These are phyloP conservation scores for Catharus bicknelli DNA, from an alignment of 2,113 vertebrate genomes.

Conservation along the genomic window DNA sequence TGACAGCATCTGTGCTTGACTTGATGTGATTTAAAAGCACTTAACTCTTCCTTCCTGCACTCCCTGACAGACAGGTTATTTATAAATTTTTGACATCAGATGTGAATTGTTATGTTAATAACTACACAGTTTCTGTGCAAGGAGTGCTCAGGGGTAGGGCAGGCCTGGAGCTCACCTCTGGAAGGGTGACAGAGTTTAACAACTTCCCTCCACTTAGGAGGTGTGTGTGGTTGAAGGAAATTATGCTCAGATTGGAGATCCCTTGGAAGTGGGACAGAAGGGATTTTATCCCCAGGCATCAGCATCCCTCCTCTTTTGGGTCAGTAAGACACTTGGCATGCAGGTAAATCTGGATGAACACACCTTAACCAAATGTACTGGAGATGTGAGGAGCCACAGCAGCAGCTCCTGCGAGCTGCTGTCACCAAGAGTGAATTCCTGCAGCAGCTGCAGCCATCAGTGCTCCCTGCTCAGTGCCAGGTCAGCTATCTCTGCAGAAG, in stretches of 20 bases:
- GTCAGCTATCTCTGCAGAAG: background rate
- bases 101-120: background rate
- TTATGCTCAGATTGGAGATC: background rate
- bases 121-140: fast-evolving
- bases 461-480: background rate
- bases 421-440: background rate
- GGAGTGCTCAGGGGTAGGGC: background rate
- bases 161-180: background rate
- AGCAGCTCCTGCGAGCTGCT: background rate
- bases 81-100: background rate
- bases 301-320: background rate
- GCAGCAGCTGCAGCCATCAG: background rate
- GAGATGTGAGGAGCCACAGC: background rate
- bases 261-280: background rate
- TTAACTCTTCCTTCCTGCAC: background rate
- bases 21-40: background rate
- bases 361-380: background rate
- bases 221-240: background rate
- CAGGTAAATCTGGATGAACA: background rate
- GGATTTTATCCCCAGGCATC: background rate
- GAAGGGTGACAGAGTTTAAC: background rate
- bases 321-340: background rate
- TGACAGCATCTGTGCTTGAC: background rate
- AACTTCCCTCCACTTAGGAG: background rate
- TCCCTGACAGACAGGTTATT: background rate